Conservation (phyloP, 64 coral and sea anemone genomes). For the Orbicella faveolata region DNA sequence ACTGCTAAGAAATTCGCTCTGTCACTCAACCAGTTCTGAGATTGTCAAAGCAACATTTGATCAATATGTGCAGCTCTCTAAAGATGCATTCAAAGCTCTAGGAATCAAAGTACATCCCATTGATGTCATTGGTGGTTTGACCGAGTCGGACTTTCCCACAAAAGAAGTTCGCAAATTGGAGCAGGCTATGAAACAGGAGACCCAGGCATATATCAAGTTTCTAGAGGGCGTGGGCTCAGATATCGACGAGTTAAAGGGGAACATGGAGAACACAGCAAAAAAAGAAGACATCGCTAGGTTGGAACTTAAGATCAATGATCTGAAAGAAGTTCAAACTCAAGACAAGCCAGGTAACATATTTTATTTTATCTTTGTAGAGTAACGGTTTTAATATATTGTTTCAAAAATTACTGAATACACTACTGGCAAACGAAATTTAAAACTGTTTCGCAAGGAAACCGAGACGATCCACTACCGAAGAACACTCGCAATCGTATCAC, state of each 20-base stretch:
- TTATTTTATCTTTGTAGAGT: background rate
- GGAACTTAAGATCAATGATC: background rate
- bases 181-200: background rate
- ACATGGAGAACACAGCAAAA: background rate
- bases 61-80: background rate
- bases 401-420: background rate
- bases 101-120: background rate
- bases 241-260: background rate
- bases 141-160: slow-evolving; percentile 20
- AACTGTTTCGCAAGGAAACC: too few species aligned
- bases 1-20: slow-evolving; percentile 14
- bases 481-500: too few species aligned
- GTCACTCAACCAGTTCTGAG: background rate
- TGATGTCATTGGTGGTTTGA: slow-evolving; percentile 1
- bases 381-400: background rate
- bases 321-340: background rate
- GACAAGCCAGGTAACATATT: background rate
- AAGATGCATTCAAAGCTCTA: slow-evolving; percentile 15
- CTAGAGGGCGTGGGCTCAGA: background rate
- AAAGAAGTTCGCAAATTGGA: slow-evolving; percentile 2
- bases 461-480: too few species aligned
- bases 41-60: background rate
- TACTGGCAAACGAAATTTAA: too few species aligned
- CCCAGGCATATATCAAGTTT: background rate
- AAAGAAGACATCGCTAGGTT: background rate